phyloP scores from a whole-genome alignment of 2,888 invertebrate species.

The Drosophila kuntzei region DNA sequence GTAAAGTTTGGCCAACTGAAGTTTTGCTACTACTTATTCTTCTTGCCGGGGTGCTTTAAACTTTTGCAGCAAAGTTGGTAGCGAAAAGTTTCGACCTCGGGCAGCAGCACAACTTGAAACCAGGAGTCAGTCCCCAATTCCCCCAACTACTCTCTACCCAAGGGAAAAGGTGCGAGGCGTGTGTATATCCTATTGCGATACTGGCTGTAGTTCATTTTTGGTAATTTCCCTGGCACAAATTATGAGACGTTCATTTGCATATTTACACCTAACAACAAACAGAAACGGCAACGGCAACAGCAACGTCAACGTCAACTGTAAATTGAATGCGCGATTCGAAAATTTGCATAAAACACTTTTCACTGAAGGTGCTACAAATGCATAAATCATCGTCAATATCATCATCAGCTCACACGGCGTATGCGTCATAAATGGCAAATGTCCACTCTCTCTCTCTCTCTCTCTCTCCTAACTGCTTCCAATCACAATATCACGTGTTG shows the following conservation, averaged over 20 bases:
- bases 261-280: constrained; percentile 33
- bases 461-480: constrained; percentile 9
- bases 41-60: constrained; percentile 36
- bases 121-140: not conserved
- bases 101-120: constrained; percentile 18
- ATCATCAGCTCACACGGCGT: constrained; percentile 27
- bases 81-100: constrained; percentile 39
- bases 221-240: constrained; percentile 55
- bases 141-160: not conserved
- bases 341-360: constrained; percentile 68
- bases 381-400: constrained; percentile 62
- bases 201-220: constrained; percentile 33
- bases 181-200: constrained; percentile 11
- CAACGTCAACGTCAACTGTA: constrained; percentile 29
- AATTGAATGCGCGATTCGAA: constrained; percentile 63
- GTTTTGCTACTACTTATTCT: constrained; percentile 19
- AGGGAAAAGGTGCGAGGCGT: constrained; percentile 18
- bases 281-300: constrained; percentile 6
- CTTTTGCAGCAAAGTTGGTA: constrained; percentile 42
- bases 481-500: constrained; percentile 41
- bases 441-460: not conserved
- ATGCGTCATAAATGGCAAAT: constrained; percentile 45
- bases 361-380: constrained; percentile 61
- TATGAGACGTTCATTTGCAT: constrained; percentile 67
- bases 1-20: constrained; percentile 48